Evolutionary conservation across 2,888 invertebrate genomes (phyloP).

Genomic region (Callimorpha dominula): DNA sequence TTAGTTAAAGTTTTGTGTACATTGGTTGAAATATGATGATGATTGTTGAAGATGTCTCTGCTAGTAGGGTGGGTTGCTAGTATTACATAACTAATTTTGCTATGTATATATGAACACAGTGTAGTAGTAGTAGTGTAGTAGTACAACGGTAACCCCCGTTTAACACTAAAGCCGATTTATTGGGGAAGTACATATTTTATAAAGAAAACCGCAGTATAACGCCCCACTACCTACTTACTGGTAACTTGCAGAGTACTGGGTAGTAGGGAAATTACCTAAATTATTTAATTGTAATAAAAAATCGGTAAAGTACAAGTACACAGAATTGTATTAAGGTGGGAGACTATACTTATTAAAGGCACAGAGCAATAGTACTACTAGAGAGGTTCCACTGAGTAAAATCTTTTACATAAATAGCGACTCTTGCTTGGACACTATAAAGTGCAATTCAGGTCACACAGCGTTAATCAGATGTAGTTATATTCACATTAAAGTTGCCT

Average conservation of each 20-base stretch:
- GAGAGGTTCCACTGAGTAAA: too few relatives aligned
- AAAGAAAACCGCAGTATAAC: neutral
- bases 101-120: neutral
- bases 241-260: neutral
- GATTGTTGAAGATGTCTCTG: too few relatives aligned
- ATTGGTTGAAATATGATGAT: too few relatives aligned
- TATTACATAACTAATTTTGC: too few relatives aligned
- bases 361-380: too few relatives aligned
- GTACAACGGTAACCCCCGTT: neutral
- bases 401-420: too few relatives aligned
- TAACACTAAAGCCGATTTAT: neutral
- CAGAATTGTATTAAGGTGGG: neutral
- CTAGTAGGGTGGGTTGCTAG: too few relatives aligned
- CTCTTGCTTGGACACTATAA: too few relatives aligned
- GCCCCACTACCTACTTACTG: neutral
- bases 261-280: neutral
- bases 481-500: too few relatives aligned
- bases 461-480: too few relatives aligned
- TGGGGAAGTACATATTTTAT: neutral
- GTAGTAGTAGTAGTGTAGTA: neutral
- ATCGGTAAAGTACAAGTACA: neutral
- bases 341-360: neutral
- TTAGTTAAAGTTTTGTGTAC: too few relatives aligned
- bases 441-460: too few relatives aligned
- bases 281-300: neutral